A percentile compares a stretch with the other conserved stretches of the same genome.
These are phyloP conservation scores for Philopedon plagiatum DNA, from an alignment of 2,888 invertebrate genomes.

Conservation along the genomic window DNA sequence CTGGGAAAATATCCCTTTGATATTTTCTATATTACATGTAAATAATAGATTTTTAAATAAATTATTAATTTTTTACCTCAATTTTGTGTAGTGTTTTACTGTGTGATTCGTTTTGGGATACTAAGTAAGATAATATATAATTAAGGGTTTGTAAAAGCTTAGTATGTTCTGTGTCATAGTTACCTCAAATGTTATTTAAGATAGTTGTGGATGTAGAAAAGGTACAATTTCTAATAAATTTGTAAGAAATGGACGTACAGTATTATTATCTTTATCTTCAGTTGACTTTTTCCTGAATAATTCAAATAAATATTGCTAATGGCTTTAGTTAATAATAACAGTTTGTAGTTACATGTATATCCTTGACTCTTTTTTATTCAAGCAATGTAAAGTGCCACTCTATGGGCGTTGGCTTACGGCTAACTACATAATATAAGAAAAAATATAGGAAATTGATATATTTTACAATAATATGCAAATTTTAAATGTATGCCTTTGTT, in stretches of 20 bases:
- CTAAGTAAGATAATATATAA: no score
- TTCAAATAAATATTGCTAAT: background rate
- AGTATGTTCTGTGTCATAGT: background rate
- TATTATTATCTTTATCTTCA: background rate
- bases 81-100: background rate
- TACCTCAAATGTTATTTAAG: background rate
- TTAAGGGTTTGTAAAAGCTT: background rate
- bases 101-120: background rate
- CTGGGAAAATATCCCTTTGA: constrained; percentile 31
- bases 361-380: constrained; percentile 19
- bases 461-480: background rate
- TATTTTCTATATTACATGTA: constrained; percentile 21
- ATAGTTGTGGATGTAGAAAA: background rate
- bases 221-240: background rate
- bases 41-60: constrained; percentile 25
- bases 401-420: constrained; percentile 36
- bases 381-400: constrained; percentile 14
- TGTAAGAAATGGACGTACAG: background rate
- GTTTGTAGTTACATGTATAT: background rate
- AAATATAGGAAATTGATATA: background rate
- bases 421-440: background rate
- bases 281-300: background rate
- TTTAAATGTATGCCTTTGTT: no score
- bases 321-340: background rate
- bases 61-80: constrained; percentile 8